Percentiles rank a stretch among this genome's conserved stretches.
phyloP scores from a whole-genome alignment of 2,797 vertebrate species.

The Hippoglossus hippoglossus region DNA sequence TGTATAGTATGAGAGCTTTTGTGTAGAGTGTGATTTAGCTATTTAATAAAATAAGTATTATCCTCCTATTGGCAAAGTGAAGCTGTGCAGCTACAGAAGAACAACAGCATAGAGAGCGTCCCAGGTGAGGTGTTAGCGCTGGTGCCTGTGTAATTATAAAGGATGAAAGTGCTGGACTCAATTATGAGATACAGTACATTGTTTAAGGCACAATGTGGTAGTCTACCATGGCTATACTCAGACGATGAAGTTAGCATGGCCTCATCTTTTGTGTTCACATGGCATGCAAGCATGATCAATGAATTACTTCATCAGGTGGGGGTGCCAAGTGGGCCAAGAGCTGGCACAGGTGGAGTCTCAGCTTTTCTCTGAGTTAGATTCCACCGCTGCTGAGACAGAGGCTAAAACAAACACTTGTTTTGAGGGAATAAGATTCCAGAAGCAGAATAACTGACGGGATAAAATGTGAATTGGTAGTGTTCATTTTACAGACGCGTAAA shows the following conservation, averaged over 20 bases:
- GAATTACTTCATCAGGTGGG: slow-evolving; percentile 54
- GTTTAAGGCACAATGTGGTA: slow-evolving; percentile 67
- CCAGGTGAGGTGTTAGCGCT: slow-evolving; percentile 67
- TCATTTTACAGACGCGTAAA: neutral
- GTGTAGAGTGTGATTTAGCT: slow-evolving; percentile 17
- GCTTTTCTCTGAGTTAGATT: neutral
- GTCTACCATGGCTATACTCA: slow-evolving; percentile 40
- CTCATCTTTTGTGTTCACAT: slow-evolving; percentile 63
- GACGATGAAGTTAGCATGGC: slow-evolving; percentile 61
- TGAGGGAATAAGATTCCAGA: neutral
- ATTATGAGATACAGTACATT: slow-evolving; percentile 68
- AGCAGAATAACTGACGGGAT: neutral
- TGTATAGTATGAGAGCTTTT: neutral
- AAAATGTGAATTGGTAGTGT: neutral
- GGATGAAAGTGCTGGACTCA: slow-evolving; percentile 61
- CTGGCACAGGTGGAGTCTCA: slow-evolving; percentile 15
- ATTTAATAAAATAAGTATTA: slow-evolving; percentile 24
- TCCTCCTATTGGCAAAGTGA: slow-evolving; percentile 34
- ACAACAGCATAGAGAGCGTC: slow-evolving; percentile 61
- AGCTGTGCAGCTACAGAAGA: slow-evolving; percentile 45
- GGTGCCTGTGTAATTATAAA: slow-evolving; percentile 70
- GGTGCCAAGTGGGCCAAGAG: slow-evolving; percentile 33
- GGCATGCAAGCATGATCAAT: slow-evolving; percentile 51
- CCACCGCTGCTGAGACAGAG: neutral
- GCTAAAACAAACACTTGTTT: neutral